Evolutionary conservation across 1,140 invertebrate species (phyloP), one percentile per base, ranked within the genome.

Genomic region (Plectus sambesii): DNA sequence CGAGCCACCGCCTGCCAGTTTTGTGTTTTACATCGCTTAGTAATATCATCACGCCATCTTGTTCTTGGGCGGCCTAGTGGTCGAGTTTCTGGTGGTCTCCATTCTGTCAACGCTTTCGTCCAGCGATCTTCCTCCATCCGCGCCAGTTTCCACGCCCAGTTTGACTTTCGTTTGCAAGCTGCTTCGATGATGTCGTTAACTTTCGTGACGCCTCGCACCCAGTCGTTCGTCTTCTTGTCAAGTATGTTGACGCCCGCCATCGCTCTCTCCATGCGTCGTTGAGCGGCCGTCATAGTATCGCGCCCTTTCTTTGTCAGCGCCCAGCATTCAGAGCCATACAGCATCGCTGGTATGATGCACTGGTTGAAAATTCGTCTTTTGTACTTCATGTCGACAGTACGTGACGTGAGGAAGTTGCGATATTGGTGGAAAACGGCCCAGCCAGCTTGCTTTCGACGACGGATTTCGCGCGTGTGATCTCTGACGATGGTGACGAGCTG

Each of bases 291-390:
- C 5, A 48, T 5, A 20, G 23, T 19, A 6, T 5, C 5, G n/a
- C 22, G 17, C 1, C 15, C 42, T 5, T 15, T 15, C 50, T 48
- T 47, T 40, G 47, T 48, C 5, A 29, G 41, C 4, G 43, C 42
- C 47, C 47, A 48, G n/a, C 43, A 25, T 15, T 47, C 43, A 6
- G 23, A 47, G 41, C 47, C 47, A 6, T 48, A 48, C 4, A 48
- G 26, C 5, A 48, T n/a, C 1, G 44, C 22, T 12, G 47, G 47
- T 47, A 48, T 47, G 47, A 48, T 47, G 1, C 42, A 47, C 42
- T 23, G 47, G 47, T 48, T 8, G 47, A 48, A 47, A 26, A 24
- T 24, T 19, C 12, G 17, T 48, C 47, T 1, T 48, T 48, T 48
- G n/a, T 49, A 47, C 5, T 48, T 15, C 41, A 48, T 48, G 5